Evolutionary conservation across 2,113 vertebrate genomes (phyloP).

Genomic region (Xiphophorus couchianus): DNA sequence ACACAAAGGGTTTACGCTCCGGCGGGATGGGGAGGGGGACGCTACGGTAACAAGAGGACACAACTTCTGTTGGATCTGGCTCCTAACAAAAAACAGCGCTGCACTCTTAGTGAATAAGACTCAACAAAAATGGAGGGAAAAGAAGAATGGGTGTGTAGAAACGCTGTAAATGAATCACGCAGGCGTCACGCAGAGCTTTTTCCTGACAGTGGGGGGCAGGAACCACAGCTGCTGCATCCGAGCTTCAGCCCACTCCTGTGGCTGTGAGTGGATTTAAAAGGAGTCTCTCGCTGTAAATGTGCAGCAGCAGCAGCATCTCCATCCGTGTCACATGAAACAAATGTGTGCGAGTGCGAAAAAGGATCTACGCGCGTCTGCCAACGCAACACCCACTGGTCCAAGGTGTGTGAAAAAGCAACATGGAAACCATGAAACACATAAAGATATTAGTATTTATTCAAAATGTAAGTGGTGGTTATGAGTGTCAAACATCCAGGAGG

Average conservation of each 20-base stretch:
- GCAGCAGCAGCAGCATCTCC: slow-evolving; percentile 18
- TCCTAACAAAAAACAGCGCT: background rate
- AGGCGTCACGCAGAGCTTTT: slow-evolving; percentile 50
- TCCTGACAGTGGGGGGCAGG: slow-evolving; percentile 41
- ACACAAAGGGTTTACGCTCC: slow-evolving; percentile 12
- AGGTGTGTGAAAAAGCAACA: slow-evolving; percentile 44
- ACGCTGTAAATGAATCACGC: slow-evolving; percentile 62
- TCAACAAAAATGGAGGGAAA: slow-evolving; percentile 43
- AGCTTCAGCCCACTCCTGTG: slow-evolving; percentile 18
- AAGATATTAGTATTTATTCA: slow-evolving; percentile 39
- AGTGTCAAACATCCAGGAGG: background rate
- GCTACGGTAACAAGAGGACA: background rate
- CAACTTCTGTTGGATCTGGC: background rate
- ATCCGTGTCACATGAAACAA: slow-evolving; percentile 21
- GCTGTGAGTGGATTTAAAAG: background rate
- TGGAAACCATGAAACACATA: slow-evolving; percentile 2
- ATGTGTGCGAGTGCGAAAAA: slow-evolving; percentile 34
- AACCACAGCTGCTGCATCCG: slow-evolving; percentile 12
- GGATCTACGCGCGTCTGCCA: slow-evolving; percentile 33
- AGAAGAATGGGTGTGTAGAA: slow-evolving; percentile 53
- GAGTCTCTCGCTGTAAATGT: slow-evolving; percentile 11
- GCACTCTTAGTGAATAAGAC: slow-evolving; percentile 21
- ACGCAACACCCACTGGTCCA: slow-evolving; percentile 28
- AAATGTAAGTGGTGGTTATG: slow-evolving; percentile 30
- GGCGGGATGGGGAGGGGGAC: background rate